These are phyloP conservation scores for Chrysoperla carnea DNA, from an alignment of 1,140 invertebrate genomes.

Conservation along the genomic window DNA sequence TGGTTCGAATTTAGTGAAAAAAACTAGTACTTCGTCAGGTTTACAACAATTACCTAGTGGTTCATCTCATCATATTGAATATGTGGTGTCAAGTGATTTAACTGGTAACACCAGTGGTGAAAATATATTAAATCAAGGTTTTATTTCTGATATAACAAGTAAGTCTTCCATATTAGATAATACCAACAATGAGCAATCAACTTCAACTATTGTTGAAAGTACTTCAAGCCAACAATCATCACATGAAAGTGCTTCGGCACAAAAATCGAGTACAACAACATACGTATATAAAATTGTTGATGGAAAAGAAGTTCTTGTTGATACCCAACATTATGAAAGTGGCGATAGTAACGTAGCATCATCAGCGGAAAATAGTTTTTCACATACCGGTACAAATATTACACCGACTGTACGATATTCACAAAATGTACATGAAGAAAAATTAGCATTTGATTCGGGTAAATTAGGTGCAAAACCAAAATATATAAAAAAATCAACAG, in stretches of 20 bases:
- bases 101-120: no score
- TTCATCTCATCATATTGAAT: no score
- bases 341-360: constrained; percentile 26
- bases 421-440: constrained; percentile 28
- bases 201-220: no score
- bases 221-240: constrained; percentile 1
- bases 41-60: no score
- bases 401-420: constrained; percentile 30
- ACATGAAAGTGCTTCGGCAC: constrained; percentile 14
- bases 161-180: no score
- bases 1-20: no score
- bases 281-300: constrained; percentile 37
- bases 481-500: not conserved
- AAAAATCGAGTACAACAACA: constrained; percentile 32
- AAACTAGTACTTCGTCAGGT: no score
- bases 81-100: no score
- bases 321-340: constrained; percentile 31
- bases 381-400: constrained; percentile 26
- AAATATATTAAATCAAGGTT: no score
- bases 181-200: no score
- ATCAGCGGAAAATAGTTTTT: constrained; percentile 27
- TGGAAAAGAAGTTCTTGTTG: constrained; percentile 37
- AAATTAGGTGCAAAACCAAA: constrained; percentile 23
- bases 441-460: constrained; percentile 31
- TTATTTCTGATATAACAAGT: no score